Base-by-base conservation (phyloP, 2,888 invertebrate species). In the Polydesmus complanatus region DNA sequence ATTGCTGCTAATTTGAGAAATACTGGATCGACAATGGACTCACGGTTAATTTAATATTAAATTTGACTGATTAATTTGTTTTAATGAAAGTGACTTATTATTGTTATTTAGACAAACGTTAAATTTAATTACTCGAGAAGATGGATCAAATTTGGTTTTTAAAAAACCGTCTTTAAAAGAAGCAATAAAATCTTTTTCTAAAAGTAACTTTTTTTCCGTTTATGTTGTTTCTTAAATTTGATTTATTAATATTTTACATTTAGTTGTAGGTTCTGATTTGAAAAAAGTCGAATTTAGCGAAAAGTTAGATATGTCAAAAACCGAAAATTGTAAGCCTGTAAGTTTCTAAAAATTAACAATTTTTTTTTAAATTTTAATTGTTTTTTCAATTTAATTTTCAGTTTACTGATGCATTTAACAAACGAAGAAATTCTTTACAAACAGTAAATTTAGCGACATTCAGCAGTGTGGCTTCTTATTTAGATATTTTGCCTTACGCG, bases 401-500 rank as follows among this genome's bases (percentile, higher is more conserved):
- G 58, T 52, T 58, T 50, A 19, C 51, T 51, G 58, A 50, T 19
- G 25, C 27, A 0, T 27, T 58, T 18, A 23, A 19, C 1, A 51
- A 58, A 27, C 37, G n/a, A 25, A 50, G 27, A 19, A 51, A 22
- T 26, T 25, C 26, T 27, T 71, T 88, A 54, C 74, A 76, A 23
- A 70, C 73, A 47, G 77, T 80, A 23, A 74, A 80, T 52, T 69
- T 86, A 50, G 87, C 86, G 2, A 82, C 79, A 5, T 73, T 78
- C 8, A 78, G 78, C 61, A 80, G 85, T 1, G 84, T 86, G 0
- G 75, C 79, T 61, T 79, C 81, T 1, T 83, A 85, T 66, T 73
- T 83, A 1, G 79, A 82, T 67, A 72, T 88, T 19, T 68, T 87
- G 23, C 78, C 80, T 19, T 71, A 79, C 53, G 81, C 83, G 2